Percentiles rank a stretch among this genome's conserved stretches.
These are phyloP conservation scores for Polypedilum vanderplanki DNA, from an alignment of 1,140 invertebrate species.

Conservation along the genomic window DNA sequence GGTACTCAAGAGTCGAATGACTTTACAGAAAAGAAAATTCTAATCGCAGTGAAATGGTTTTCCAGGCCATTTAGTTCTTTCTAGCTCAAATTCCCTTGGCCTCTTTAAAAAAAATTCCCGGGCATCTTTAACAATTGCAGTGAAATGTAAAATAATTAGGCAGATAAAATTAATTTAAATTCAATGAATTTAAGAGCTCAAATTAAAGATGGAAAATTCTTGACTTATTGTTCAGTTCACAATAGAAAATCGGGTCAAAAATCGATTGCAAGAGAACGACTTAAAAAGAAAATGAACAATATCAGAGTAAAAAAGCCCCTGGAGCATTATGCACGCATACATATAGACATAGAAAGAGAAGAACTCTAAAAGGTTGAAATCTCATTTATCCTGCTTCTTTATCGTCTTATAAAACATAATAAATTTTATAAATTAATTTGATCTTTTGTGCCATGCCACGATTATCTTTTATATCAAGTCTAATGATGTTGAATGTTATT, in stretches of 20 bases:
- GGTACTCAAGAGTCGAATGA: too few species aligned
- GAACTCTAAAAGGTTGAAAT: background rate
- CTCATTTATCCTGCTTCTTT: too few species aligned
- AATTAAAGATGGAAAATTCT: too few species aligned
- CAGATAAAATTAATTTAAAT: too few species aligned
- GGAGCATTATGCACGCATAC: background rate
- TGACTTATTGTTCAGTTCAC: background rate
- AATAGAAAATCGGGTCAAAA: background rate
- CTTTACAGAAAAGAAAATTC: background rate
- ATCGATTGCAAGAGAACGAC: background rate
- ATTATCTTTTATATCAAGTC: too few species aligned
- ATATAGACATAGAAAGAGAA: background rate
- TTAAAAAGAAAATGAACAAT: too few species aligned
- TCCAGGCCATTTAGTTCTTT: slow-evolving; percentile 17
- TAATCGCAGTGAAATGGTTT: background rate
- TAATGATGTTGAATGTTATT: too few species aligned
- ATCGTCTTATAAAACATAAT: background rate
- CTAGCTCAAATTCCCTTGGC: background rate
- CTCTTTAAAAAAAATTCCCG: background rate
- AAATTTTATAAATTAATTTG: slow-evolving; percentile 14
- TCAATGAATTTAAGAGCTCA: too few species aligned
- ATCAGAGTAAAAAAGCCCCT: background rate
- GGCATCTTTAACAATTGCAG: background rate
- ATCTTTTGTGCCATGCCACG: background rate
- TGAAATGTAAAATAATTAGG: background rate